A percentile compares a stretch with the other conserved stretches of the same genome.
phyloP scores from a whole-genome alignment of 2,113 vertebrate species.

The Cynoglossus semilaevis region DNA sequence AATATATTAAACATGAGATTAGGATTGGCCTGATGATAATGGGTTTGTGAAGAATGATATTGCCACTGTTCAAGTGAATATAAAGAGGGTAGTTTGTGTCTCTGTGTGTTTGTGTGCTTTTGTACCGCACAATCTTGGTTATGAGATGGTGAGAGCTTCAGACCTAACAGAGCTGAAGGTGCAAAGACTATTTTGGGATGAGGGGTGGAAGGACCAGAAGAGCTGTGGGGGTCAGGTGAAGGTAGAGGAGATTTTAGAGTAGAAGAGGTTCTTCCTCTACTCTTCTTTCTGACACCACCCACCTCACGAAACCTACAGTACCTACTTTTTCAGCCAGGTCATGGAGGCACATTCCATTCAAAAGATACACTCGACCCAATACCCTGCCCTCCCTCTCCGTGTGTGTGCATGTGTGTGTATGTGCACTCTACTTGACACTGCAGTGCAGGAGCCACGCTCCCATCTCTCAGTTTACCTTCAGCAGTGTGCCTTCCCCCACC shows the following conservation, averaged over 20 bases:
- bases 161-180: constrained; percentile 25
- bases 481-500: constrained; percentile 3
- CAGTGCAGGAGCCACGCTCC: constrained; percentile 38
- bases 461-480: constrained; percentile 35
- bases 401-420: not conserved
- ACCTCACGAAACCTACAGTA: not conserved
- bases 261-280: constrained; percentile 22
- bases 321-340: constrained; percentile 1
- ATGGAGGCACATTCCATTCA: constrained; percentile 9
- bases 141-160: not conserved
- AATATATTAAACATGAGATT: too few relatives aligned
- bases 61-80: too few relatives aligned
- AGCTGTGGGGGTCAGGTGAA: constrained; percentile 33
- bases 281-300: not conserved
- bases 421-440: constrained; percentile 6
- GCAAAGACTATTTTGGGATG: constrained; percentile 49
- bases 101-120: not conserved
- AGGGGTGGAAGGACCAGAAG: not conserved
- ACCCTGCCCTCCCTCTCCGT: not conserved
- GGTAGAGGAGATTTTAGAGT: constrained; percentile 30
- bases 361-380: constrained; percentile 20
- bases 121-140: not conserved
- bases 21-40: too few relatives aligned
- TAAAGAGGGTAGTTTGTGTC: not conserved
- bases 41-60: too few relatives aligned